Evolutionary conservation across 2,113 vertebrate genomes (phyloP), one percentile per base, ranked within the genome.

Genomic region (Burhinus oedicnemus): DNA sequence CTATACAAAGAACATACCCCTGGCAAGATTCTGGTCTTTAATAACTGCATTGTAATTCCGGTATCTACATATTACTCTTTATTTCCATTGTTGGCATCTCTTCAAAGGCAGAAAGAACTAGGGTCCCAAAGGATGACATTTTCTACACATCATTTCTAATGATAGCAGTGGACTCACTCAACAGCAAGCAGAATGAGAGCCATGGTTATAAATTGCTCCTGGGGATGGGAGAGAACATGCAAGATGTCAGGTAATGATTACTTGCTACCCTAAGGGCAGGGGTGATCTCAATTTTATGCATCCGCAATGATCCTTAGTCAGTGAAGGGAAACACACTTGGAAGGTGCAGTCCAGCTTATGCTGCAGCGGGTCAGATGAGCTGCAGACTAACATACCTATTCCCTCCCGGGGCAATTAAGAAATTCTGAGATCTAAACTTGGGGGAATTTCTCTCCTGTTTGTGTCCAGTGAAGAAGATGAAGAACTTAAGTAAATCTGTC

Each of bases 61-160:
- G 5, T 62, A 65, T 51, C 83, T 89, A 54, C 80, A 55, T 49
- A 32, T 58, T 70, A 21, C 57, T 83, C 87, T 89, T 90, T 72
- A 82, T 87, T 95, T 69, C 66, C 62, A 87, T 68, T 91, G 66
- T 87, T 90, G 76, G 49, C 36, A 61, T 52, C 70, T 83, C 58
- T 93, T 90, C 82, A 94, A 94, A 95, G 74, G 78, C 57, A 76
- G 74, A 71, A 64, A 76, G 90, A 83, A 36, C 34, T 16, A 23
- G 47, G 19, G n/a, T 87, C 89, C 58, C 93, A 60, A 47, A 78
- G 81, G 89, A 85, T 26, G 66, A 82, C 61, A 64, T 91, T 87
- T 91, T 70, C 40, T 65, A 64, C 52, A 66, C 34, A 17, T 55
- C 2, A 0, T 76, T 93, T 89, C 65, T 79, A 61, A 60, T 34